Evolutionary conservation across 2,113 vertebrate genomes (phyloP), one percentile per base, ranked within the genome.

Genomic region (Amphiprion ocellaris): DNA sequence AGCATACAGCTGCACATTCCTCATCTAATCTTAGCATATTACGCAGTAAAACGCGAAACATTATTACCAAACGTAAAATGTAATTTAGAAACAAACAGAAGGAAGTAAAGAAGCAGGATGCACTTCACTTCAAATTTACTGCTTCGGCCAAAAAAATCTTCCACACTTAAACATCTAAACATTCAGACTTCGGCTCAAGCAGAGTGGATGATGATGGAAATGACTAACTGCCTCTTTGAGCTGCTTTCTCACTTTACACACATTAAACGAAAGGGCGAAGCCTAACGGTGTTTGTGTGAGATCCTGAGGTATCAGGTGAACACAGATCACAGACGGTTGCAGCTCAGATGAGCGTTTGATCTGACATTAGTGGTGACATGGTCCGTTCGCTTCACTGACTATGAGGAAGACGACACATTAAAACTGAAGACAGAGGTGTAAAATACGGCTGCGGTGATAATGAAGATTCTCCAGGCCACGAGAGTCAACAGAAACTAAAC

Each of bases 211-310:
- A 37, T 56, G 73, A 79, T 61, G 59, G 74, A 64, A 41, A 33
- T 63, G 77, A 76, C 54, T 74, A 77, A 72, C 76, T 30, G 41
- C 23, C 68, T 33, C 74, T 84, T 68, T 33, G 60, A 77, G 74
- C 55, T 33, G 66, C 49, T 73, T 77, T 84, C 87, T 89, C 87
- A 54, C 79, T 81, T 91, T 87, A 83, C 84, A 84, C 78, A 86
- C 82, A 81, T 87, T 75, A 86, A 88, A 86, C 67, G 12, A 60
- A 71, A 37, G 6, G 49, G 53, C 15, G 41, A 55, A 86, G 69
- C 54, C 28, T 77, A 79, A 83, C 67, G 56, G 70, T 72, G 62
- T 64, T 79, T 81, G 66, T 74, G 70, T 46, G 21, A 23, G 64
- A 44, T 53, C 28, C 58, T 53, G 30, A 64, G 62, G 70, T 83